Conservation (phyloP, 2,797 vertebrate genomes). For the Columba guinea region DNA sequence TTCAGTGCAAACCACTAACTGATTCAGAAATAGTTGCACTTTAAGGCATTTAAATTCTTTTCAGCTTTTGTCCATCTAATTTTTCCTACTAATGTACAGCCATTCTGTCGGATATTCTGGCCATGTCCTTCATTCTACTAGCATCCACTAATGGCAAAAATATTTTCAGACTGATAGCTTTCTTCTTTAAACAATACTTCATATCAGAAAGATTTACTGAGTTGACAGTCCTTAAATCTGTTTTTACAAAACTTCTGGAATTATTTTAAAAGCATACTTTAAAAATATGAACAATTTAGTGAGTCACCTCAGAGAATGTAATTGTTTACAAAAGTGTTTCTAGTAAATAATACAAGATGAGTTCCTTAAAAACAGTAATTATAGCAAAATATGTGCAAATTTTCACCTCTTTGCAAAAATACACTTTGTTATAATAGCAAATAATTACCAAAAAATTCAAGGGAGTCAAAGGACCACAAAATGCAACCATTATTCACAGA, state of each 20-base stretch:
- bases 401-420: background rate
- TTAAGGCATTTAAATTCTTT: background rate
- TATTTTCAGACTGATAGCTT: background rate
- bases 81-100: background rate
- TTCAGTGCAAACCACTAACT: background rate
- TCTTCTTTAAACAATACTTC: background rate
- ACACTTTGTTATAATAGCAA: background rate
- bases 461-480: background rate
- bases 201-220: background rate
- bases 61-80: background rate
- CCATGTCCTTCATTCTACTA: background rate
- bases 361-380: background rate
- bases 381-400: background rate
- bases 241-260: background rate
- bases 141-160: background rate
- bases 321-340: background rate
- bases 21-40: background rate
- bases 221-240: background rate
- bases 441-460: background rate
- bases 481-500: background rate
- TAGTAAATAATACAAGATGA: background rate
- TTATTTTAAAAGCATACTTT: background rate
- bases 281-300: background rate
- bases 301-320: background rate
- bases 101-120: background rate